Evolutionary conservation across 2,113 vertebrate species (phyloP), one percentile per base, ranked within the genome.

Genomic region (Trematocara nigrifrons): DNA sequence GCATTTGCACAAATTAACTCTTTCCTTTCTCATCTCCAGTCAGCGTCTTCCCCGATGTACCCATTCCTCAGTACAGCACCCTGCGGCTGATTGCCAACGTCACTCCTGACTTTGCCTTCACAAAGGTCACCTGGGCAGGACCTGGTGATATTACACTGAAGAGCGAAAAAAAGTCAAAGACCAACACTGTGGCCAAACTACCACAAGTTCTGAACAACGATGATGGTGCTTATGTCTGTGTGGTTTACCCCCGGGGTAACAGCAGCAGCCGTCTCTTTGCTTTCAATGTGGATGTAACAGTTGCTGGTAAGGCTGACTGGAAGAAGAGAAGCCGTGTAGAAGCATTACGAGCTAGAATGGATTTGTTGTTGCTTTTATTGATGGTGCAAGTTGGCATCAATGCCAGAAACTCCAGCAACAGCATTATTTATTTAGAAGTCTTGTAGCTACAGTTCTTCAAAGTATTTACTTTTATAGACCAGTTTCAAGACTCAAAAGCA

Each of bases 401-500:
- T 79, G 83, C 84, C 86, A 83, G 52, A 90, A 84, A 85, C 76
- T 83, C 45, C 54, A 87, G 85, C 80, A 84, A 52, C 53, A 42
- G 86, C 90, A 94, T 95, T 87, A 92, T 89, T 93, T 94, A 94
- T 94, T 93, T 47, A 95, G 53, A 35, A 87, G 53, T 89, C 77
- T 79, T 92, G 85, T 83, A 84, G 85, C 91, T 86, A 79, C 66
- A 86, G 82, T 87, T 92, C 86, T 92, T 93, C 86, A 90, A 93
- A 93, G 85, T 89, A 87, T 90, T 93, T 89, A 82, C 86, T 87
- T 92, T 86, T 71, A 89, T 53, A 86, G 80, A 93, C 35, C 85
- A 77, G 84, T 93, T 93, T 89, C 35, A 49, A 84, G 86, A 88
- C 84, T 90, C 77, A 83, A 86, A 92, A 82, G 69, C 81, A 76